Base-by-base conservation (phyloP, 2,113 vertebrate genomes). In the Elephas maximus region DNA sequence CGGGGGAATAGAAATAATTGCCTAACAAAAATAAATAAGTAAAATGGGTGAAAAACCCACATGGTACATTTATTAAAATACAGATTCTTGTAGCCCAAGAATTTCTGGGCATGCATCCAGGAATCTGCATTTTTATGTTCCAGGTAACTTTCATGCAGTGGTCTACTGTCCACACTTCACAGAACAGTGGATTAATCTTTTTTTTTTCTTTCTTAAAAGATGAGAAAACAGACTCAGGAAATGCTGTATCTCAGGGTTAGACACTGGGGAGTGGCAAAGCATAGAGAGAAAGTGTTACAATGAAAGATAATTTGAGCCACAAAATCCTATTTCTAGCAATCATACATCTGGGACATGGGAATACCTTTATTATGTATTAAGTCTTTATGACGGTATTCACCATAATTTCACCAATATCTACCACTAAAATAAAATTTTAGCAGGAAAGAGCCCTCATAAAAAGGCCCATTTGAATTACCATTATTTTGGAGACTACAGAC, bases 371-470 rank as follows among this genome's bases (percentile, higher is more conserved):
- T 71, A 76, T 78, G 12, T 24, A 53, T 77, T 77, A 73, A 77
- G 48, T 76, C 85, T 91, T 80, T 41, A 91, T 18, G 57, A 71
- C 63, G 26, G 3, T 48, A 88, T 85, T 94, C 53, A 83, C 21
- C 84, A 28, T 77, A 78, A 87, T 84, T 73, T 90, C 10, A 62
- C 28, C 57, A 26, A 44, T 87, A 95, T 33, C 26, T 76, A 78
- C 11, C n/a, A 8, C 48, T 93, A 67, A 91, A 81, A 76, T 44
- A 77, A 76, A 44, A 86, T 62, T 91, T 63, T 88, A 57, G 28
- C 37, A 85, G 51, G 60, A 80, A 96, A 94, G 11, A 74, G 51
- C 21, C 76, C 12, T 44, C 28, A 89, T 76, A 93, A 76, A 94
- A 93, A 93, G 12, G 48, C 17, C 63, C 20, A 91, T 77, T 23